Evolutionary conservation across 2,888 invertebrate species (phyloP).

Genomic region (Netelia virgata): DNA sequence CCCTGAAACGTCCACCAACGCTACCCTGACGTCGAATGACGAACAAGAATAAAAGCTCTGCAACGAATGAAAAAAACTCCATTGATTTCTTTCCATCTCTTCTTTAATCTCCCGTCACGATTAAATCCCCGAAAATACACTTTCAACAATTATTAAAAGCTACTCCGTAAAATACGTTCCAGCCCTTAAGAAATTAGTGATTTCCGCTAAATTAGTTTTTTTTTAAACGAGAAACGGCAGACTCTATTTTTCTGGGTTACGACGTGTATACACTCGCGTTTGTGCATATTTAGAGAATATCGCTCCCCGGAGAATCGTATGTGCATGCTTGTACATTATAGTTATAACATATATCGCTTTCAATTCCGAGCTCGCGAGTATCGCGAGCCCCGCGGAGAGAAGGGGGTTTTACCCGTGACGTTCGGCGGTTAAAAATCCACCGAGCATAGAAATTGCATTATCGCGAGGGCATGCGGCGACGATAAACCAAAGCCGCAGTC

Average conservation of each 20-base stretch:
- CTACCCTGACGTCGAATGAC: background rate
- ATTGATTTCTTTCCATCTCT: conserved; percentile 16
- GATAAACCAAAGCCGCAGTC: conserved; percentile 73
- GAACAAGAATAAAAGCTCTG: conserved; percentile 6
- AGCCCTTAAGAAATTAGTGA: conserved; percentile 29
- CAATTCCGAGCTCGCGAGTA: conserved; percentile 65
- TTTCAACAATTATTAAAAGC: too few relatives aligned
- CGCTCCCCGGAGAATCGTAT: conserved; percentile 63
- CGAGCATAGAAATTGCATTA: conserved; percentile 77
- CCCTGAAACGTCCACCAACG: background rate
- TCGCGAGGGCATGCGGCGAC: conserved; percentile 70
- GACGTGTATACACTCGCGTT: conserved; percentile 29
- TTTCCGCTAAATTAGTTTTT: conserved; percentile 40
- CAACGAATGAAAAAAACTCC: background rate
- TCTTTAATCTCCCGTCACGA: background rate
- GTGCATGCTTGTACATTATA: conserved; percentile 58
- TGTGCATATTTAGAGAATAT: conserved; percentile 60
- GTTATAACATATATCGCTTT: conserved; percentile 69
- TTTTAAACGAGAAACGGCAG: background rate
- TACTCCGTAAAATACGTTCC: background rate
- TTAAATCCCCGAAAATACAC: background rate
- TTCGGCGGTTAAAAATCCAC: conserved; percentile 73
- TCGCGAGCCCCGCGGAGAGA: background rate
- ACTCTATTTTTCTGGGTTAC: conserved; percentile 25
- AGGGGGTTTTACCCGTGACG: conserved; percentile 53